Evolutionary conservation across 2,888 invertebrate genomes (phyloP), one percentile per base, ranked within the genome.

Genomic region (Argyresthia goedartella): DNA sequence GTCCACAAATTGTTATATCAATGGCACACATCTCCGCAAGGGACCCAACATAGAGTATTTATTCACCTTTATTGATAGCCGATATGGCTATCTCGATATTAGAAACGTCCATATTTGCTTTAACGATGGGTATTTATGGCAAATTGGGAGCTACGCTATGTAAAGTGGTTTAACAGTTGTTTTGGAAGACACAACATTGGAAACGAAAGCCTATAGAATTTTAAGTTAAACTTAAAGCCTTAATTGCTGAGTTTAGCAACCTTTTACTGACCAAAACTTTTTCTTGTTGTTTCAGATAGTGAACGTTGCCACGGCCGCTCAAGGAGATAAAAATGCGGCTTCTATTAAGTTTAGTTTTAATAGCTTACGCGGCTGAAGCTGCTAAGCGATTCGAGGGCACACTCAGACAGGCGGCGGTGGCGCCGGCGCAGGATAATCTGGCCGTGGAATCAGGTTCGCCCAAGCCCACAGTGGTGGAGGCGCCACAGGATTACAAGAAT

Each of bases 361-460:
- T 81, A 64, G 81, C 71, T 60, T 82, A 70, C 62, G 79, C 81
- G 59, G 85, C 69, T 14, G 81, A 84, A 49, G 86, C 79, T 55
- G 84, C 85, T 49, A 85, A 84, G 68, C 84, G 81, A 62, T 86
- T 86, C 56, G 85, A 82, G 63, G 82, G 84, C 56, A 81, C 82
- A 51, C 67, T 86, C 57, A 71, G 85, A 66, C 80, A 81, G 54
- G 85, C 85, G 54, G 85, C 76, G 50, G 88, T 81, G 55, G 85
- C 87, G 52, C 87, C 87, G 43, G 75, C 82, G 15, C 86, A 87
- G 63, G 86, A 87, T 55, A 87, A 87, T 60, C 66, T 85, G 52
- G 84, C 84, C 46, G 73, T 85, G 51, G 87, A 86, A 61, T 77
- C 86, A 10, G 80, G 61, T 10, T 75, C 86, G 54, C 81, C 84